Evolutionary conservation across 2,113 vertebrate species (phyloP), one percentile per base, ranked within the genome.

Genomic region (Galbula dea): DNA sequence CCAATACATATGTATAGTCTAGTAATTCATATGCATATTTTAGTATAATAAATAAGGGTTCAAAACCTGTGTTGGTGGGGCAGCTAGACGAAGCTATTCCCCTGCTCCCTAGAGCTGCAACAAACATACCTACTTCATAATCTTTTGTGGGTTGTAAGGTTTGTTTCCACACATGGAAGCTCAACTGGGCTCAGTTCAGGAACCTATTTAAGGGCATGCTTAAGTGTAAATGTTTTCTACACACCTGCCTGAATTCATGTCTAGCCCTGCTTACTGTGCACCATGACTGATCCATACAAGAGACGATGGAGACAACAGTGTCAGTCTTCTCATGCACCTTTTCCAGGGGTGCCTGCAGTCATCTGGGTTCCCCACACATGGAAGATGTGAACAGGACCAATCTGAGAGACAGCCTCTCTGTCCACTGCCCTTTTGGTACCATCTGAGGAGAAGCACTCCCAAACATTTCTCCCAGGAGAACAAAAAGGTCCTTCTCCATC

Each of bases 211-310:
- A 29, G 36, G 11, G 3, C 51, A 57, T 7, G 8, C 43, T 74
- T 58, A 32, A 39, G 36, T 83, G 11, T n/a, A 55, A 65, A 29
- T 39, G 17, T 16, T 41, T 3, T 20, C 68, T 37, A 21, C 30
- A 22, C 4, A 23, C 23, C 26, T 78, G 5, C 45, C 39, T 34
- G 66, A 34, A 66, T 26, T 59, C 8, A 8, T 30, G 30, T 52
- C 39, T 17, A 68, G n/a, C 12, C 21, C 36, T 76, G 8, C 0
- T 0, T 34, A 6, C 45, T 52, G 29, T n/a, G n/a, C 7, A 6
- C 29, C 14, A 8, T 32, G 14, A 18, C 34, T 59, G 63, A 62
- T 15, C 46, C 65, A 6, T 3, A 6, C 21, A 22, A 32, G 41
- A 62, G 37, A 24, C 18, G 20, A 11, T 17, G 48, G 66, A n/a